phyloP scores from a whole-genome alignment of 2,113 vertebrate genomes.

The Toxostoma redivivum region DNA sequence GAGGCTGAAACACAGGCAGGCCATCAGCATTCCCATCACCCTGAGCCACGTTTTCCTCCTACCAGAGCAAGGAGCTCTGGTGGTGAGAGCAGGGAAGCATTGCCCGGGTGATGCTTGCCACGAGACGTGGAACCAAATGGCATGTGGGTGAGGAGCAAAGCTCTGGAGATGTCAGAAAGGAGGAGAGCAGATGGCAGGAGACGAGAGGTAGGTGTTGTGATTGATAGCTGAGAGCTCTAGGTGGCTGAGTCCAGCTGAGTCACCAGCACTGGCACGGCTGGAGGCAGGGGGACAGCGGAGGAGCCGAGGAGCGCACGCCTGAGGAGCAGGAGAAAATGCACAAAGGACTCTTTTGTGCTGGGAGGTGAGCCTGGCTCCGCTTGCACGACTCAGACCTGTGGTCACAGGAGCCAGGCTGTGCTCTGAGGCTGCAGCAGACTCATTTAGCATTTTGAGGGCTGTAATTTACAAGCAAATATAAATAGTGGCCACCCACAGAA shows the following conservation, averaged over 20 bases:
- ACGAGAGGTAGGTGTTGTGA: not conserved
- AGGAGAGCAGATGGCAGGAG: not conserved
- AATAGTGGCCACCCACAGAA: constrained; percentile 31
- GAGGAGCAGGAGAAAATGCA: not conserved
- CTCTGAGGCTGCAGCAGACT: constrained; percentile 26
- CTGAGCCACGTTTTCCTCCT: not conserved
- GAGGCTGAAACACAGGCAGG: not conserved
- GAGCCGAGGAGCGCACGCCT: not conserved
- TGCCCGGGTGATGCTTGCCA: not conserved
- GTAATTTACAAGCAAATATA: constrained; percentile 28
- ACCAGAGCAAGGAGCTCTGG: rapidly evolving
- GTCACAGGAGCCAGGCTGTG: constrained; percentile 12
- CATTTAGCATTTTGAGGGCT: constrained; percentile 17
- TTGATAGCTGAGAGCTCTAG: not conserved
- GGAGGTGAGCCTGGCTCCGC: not conserved
- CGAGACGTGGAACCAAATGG: not conserved
- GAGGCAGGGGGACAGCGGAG: not conserved
- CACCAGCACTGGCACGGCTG: not conserved
- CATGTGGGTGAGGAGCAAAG: constrained; percentile 27
- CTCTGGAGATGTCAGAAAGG: not conserved
- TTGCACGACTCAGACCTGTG: not conserved
- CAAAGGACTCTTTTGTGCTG: constrained; percentile 23
- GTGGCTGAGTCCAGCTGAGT: not conserved
- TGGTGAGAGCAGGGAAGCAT: not conserved
- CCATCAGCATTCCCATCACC: not conserved